Evolutionary conservation across 1,140 invertebrate species (phyloP).

Genomic region (Leptestheria dahalacensis): DNA sequence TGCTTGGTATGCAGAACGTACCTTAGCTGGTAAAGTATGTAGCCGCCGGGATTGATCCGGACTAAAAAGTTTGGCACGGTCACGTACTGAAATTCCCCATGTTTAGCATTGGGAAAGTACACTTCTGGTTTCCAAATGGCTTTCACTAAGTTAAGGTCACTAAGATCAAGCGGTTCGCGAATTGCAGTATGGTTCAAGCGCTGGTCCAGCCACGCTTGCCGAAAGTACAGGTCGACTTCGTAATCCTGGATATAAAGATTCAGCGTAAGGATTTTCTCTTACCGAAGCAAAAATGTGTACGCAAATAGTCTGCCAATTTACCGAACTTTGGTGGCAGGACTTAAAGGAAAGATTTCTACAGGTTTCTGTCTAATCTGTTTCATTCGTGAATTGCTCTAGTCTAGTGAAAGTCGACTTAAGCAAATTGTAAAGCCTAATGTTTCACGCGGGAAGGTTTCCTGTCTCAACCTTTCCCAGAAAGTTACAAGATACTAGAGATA

Average conservation of each 20-base stretch:
- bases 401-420: too few species aligned
- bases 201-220: slow-evolving; percentile 39
- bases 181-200: slow-evolving; percentile 34
- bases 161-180: slow-evolving; percentile 36
- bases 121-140: slow-evolving; percentile 51
- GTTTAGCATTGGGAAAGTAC: slow-evolving; percentile 51
- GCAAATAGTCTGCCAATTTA: too few species aligned
- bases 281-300: too few species aligned
- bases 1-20: slow-evolving; percentile 22
- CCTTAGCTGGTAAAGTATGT: slow-evolving; percentile 47
- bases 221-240: slow-evolving; percentile 40
- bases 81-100: slow-evolving; percentile 46
- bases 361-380: too few species aligned
- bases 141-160: slow-evolving; percentile 39
- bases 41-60: slow-evolving; percentile 41
- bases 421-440: too few species aligned
- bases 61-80: slow-evolving; percentile 51
- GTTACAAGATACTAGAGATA: too few species aligned
- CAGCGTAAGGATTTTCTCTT: not conserved
- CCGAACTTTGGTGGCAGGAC: too few species aligned
- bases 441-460: too few species aligned
- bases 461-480: too few species aligned
- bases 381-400: too few species aligned
- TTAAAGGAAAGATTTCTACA: too few species aligned
- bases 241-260: slow-evolving; percentile 33